Conservation (phyloP, 2,888 invertebrate species). For the Seira ritae region DNA sequence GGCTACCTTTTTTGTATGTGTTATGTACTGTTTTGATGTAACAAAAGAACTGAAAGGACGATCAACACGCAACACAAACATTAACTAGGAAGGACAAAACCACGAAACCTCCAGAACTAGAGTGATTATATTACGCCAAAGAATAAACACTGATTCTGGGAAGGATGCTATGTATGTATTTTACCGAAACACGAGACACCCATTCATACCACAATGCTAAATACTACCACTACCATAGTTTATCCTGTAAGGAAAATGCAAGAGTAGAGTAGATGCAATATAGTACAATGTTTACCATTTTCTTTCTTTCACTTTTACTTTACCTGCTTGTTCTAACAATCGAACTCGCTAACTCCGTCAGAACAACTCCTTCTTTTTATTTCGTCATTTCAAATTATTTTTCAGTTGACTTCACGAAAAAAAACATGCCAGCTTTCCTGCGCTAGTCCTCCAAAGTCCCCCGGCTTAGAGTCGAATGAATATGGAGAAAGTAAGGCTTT, state of each 20-base stretch:
- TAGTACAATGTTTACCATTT: too few species aligned
- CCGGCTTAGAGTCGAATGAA: neutral
- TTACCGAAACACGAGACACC: neutral
- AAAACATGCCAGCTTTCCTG: too few species aligned
- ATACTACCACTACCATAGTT: too few species aligned
- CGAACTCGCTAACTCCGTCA: neutral
- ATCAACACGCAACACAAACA: slow-evolving; percentile 25
- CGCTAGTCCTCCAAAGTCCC: neutral
- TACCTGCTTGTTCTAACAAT: neutral
- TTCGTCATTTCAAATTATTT: neutral
- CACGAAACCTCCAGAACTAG: slow-evolving; percentile 22
- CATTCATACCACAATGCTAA: neutral
- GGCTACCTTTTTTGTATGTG: neutral
- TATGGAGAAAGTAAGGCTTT: neutral
- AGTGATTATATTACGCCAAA: neutral
- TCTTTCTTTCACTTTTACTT: neutral
- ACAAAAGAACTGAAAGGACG: neutral
- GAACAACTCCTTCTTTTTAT: slow-evolving; percentile 3
- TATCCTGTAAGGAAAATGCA: too few species aligned
- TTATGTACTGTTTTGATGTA: neutral
- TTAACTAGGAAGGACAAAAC: slow-evolving; percentile 29
- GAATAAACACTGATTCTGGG: neutral
- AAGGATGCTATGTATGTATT: neutral
- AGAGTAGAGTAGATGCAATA: too few species aligned
- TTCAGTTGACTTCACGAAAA: neutral